These are phyloP conservation scores for Lithodes maja DNA, from an alignment of 2,888 invertebrate species.

Conservation along the genomic window DNA sequence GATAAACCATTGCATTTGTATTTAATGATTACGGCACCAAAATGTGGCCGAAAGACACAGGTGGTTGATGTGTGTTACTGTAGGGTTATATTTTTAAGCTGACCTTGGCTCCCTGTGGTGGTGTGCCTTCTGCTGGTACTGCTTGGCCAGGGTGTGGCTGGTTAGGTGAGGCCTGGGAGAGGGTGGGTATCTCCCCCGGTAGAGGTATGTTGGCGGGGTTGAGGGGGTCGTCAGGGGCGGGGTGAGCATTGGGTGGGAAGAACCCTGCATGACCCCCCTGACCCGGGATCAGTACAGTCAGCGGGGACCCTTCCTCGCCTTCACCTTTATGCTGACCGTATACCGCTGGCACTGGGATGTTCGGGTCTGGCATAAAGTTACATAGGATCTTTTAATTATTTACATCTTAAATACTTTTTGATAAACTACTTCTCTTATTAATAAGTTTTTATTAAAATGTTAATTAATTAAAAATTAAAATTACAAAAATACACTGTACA, in stretches of 20 bases:
- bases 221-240: slow-evolving; percentile 52
- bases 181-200: slow-evolving; percentile 52
- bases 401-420: too few relatives aligned
- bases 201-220: slow-evolving; percentile 64
- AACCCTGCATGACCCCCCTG: slow-evolving; percentile 23
- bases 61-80: too few relatives aligned
- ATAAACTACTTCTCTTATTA: too few relatives aligned
- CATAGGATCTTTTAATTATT: too few relatives aligned
- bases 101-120: slow-evolving; percentile 50
- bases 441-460: too few relatives aligned
- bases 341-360: slow-evolving; percentile 63
- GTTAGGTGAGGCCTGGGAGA: slow-evolving; percentile 41
- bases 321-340: slow-evolving; percentile 50
- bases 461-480: too few relatives aligned
- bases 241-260: not conserved
- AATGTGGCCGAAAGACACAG: too few relatives aligned
- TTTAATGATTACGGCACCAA: too few relatives aligned
- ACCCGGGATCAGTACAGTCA: slow-evolving; percentile 36
- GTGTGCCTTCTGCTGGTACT: slow-evolving; percentile 50
- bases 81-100: too few relatives aligned
- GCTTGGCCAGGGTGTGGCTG: slow-evolving; percentile 53
- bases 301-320: slow-evolving; percentile 50
- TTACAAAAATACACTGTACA: not conserved
- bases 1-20: too few relatives aligned
- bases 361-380: slow-evolving; percentile 44